A percentile compares a stretch with the other conserved stretches of the same genome.
Conservation (phyloP, 1,140 invertebrate genomes). For the Trachymyrmex cornetzi region DNA sequence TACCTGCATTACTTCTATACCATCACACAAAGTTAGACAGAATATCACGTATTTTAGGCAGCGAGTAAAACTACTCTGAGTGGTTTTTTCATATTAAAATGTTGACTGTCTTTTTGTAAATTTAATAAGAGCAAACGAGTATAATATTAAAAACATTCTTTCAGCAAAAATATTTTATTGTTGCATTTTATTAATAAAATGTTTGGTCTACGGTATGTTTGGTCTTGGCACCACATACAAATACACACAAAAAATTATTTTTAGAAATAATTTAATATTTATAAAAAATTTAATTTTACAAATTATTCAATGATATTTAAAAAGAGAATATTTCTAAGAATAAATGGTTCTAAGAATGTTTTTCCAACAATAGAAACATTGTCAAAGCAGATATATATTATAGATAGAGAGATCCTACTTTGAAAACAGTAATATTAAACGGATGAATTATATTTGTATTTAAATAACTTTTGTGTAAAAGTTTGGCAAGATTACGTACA, state of each 20-base stretch:
- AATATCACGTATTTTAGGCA: conserved; percentile 14
- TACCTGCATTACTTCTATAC: not conserved
- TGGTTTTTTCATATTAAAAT: conserved; percentile 49
- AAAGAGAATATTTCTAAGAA: not conserved
- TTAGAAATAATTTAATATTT: not conserved
- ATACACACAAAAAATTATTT: conserved; percentile 3
- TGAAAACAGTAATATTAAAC: not conserved
- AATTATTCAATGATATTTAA: not conserved
- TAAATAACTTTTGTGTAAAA: not conserved
- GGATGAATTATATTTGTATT: not conserved
- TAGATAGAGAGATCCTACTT: not conserved
- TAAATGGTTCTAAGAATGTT: not conserved
- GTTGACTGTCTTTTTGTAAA: not conserved
- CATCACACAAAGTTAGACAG: not conserved
- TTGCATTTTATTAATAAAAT: not conserved
- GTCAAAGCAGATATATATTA: not conserved
- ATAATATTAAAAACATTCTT: conserved; percentile 22
- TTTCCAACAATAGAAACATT: not conserved
- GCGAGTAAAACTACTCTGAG: not conserved
- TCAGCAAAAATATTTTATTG: conserved; percentile 16
- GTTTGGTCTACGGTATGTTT: not conserved
- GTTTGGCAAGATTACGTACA: conserved; percentile 14
- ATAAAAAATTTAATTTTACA: not conserved
- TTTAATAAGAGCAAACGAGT: not conserved
- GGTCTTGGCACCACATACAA: not conserved